Conservation (phyloP, 2,113 vertebrate species). For the Mesoclemmys tuberculata region DNA sequence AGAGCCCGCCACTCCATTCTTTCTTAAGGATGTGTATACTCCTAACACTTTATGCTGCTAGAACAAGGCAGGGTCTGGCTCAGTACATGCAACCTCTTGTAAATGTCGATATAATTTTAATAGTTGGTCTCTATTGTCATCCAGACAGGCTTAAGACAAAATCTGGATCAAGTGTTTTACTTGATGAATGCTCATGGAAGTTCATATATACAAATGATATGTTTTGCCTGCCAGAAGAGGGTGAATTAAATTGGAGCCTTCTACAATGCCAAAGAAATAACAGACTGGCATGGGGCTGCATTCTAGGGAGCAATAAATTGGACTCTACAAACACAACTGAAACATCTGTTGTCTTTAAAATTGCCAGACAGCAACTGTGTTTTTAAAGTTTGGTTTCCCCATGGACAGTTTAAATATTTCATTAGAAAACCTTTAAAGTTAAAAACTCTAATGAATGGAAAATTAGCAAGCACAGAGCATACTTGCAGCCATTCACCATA, state of each 20-base stretch:
- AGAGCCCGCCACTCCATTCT: neutral
- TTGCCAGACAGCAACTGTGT: neutral
- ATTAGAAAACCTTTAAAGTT: neutral
- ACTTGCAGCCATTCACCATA: neutral
- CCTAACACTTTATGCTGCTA: neutral
- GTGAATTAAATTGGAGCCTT: neutral
- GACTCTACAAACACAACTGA: neutral
- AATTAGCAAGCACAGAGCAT: neutral
- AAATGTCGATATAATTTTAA: neutral
- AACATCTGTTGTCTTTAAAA: neutral
- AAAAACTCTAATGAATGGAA: neutral
- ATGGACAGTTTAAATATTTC: neutral
- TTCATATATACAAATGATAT: neutral
- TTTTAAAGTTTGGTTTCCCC: neutral
- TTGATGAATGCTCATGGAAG: neutral
- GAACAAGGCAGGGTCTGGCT: neutral
- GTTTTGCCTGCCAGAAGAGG: neutral
- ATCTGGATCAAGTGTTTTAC: neutral
- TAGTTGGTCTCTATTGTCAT: neutral
- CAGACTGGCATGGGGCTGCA: neutral
- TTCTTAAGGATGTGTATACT: neutral
- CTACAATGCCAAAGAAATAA: rapidly evolving
- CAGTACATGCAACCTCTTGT: neutral
- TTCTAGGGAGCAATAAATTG: neutral
- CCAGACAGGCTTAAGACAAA: neutral